Evolutionary conservation across 37 sponge, comb jelly and placozoan genomes (phyloP).

Genomic region (Crambe crambe): DNA sequence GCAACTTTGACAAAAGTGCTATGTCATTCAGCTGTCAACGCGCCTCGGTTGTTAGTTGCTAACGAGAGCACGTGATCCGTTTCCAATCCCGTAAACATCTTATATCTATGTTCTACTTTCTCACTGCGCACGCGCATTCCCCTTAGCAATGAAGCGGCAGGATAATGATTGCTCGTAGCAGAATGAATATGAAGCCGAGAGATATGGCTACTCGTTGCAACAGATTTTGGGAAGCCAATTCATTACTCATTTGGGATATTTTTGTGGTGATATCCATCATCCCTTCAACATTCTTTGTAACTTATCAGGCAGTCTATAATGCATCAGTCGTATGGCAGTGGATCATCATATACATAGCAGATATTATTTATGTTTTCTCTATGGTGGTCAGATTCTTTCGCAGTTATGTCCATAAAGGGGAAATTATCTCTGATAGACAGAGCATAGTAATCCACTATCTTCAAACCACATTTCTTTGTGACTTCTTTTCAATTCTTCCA

Average conservation of each 20-base stretch:
- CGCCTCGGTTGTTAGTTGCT: too few relatives aligned
- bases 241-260: conserved; percentile 30
- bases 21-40: too few relatives aligned
- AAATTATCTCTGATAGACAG: conserved; percentile 16
- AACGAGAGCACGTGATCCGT: too few relatives aligned
- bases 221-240: too few relatives aligned
- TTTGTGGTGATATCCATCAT: conserved; percentile 2
- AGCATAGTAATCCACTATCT: conserved; percentile 36
- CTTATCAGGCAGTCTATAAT: conserved; percentile 44
- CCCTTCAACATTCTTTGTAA: conserved; percentile 17
- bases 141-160: too few relatives aligned
- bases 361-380: conserved; percentile 27
- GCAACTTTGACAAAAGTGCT: too few relatives aligned
- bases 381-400: conserved; percentile 31
- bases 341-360: conserved; percentile 26
- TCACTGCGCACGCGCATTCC: too few relatives aligned
- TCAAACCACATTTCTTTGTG: conserved; percentile 32
- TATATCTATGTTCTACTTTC: too few relatives aligned
- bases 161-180: too few relatives aligned
- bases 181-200: too few relatives aligned
- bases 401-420: conserved; percentile 31
- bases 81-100: too few relatives aligned
- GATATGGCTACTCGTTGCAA: too few relatives aligned
- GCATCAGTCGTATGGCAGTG: conserved; percentile 40
- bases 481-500: conserved; percentile 49